Conservation (phyloP, 2,797 vertebrate species). For the Sebastes vulpes region DNA sequence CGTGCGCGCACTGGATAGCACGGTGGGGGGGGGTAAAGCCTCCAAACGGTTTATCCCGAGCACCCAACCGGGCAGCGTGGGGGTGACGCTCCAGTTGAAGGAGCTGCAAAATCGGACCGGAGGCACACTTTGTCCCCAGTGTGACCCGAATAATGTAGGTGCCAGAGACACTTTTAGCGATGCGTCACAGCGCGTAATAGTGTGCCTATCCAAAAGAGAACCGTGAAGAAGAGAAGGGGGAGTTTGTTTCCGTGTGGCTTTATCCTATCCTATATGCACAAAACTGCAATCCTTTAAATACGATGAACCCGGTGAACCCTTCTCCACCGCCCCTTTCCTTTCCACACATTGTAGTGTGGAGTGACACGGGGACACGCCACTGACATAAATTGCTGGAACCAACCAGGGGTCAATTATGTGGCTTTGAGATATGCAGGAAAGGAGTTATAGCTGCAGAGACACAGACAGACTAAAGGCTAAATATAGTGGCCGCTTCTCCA, state of each 20-base stretch:
- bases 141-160: slow-evolving; percentile 57
- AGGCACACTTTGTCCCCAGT: slow-evolving; percentile 67
- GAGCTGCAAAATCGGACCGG: slow-evolving; percentile 38
- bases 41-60: slow-evolving; percentile 44
- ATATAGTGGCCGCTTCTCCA: slow-evolving; percentile 42
- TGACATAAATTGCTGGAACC: slow-evolving; percentile 55
- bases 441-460: slow-evolving; percentile 50
- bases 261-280: slow-evolving; percentile 12
- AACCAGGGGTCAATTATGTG: slow-evolving; percentile 69
- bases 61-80: slow-evolving; percentile 37
- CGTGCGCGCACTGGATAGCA: slow-evolving; percentile 40
- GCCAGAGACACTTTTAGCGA: slow-evolving; percentile 11
- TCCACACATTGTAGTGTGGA: slow-evolving; percentile 57
- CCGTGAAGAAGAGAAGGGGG: background rate
- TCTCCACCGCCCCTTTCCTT: slow-evolving; percentile 51
- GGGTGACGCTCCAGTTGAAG: slow-evolving; percentile 40
- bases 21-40: slow-evolving; percentile 11
- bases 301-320: slow-evolving; percentile 80
- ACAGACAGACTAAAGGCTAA: slow-evolving; percentile 35
- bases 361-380: slow-evolving; percentile 66
- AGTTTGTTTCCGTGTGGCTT: slow-evolving; percentile 27
- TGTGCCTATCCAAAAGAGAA: slow-evolving; percentile 16
- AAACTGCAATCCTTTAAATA: slow-evolving; percentile 50
- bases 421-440: slow-evolving; percentile 62
- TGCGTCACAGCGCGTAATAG: slow-evolving; percentile 60